Conservation (phyloP, 2,797 vertebrate species). For the Gouania willdenowi region DNA sequence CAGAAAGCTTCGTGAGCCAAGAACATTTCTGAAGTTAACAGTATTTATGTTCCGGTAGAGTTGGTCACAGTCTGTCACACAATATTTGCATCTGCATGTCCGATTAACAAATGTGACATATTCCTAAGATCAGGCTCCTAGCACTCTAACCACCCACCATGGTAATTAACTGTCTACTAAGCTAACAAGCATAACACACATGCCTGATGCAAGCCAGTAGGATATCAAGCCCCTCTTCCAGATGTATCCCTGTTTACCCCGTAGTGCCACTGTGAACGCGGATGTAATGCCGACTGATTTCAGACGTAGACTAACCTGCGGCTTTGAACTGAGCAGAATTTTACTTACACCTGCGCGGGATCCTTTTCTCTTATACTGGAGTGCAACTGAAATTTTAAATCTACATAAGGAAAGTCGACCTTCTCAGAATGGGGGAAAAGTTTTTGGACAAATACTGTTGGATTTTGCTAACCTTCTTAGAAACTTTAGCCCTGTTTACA, state of each 20-base stretch:
- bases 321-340: conserved; percentile 30
- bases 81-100: conserved; percentile 72
- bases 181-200: conserved; percentile 73
- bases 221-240: conserved; percentile 55
- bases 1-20: conserved; percentile 55
- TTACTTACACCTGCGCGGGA: conserved; percentile 10
- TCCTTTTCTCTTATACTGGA: conserved; percentile 9
- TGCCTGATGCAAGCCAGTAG: conserved; percentile 73
- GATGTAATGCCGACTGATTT: conserved; percentile 18
- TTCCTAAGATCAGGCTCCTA: conserved; percentile 73
- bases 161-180: conserved; percentile 77
- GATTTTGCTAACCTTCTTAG: background rate
- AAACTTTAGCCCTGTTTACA: too few relatives aligned
- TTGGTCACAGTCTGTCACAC: conserved; percentile 74
- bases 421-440: conserved; percentile 2
- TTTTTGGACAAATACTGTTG: conserved; percentile 10
- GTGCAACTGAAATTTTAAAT: conserved; percentile 18
- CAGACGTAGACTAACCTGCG: conserved; percentile 30
- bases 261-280: conserved; percentile 25
- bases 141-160: conserved; percentile 73
- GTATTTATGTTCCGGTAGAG: conserved; percentile 60
- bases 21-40: conserved; percentile 73
- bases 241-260: conserved; percentile 52
- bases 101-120: conserved; percentile 74
- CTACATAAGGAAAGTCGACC: conserved; percentile 9